Evolutionary conservation across 2,113 vertebrate genomes (phyloP), one percentile per base, ranked within the genome.

Genomic region (Dissostichus mawsoni): DNA sequence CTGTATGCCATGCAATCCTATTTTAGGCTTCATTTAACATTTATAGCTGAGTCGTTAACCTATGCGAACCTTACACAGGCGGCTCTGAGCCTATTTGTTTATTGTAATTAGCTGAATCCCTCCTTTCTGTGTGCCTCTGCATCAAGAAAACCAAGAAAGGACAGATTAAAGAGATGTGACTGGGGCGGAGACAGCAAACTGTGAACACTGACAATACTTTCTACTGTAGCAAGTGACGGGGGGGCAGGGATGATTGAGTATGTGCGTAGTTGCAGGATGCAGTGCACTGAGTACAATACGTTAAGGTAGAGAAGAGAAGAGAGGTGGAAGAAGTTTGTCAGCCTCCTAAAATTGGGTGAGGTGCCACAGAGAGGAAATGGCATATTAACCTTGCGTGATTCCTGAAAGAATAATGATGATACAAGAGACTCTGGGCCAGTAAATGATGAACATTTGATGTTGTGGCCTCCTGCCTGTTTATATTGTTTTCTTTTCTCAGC

Each of bases 21-120:
- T 95, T 94, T 95, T 93, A 91, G 94, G 94, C 90, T 90, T 90
- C 89, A 92, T 92, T 94, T 93, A 94, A 93, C 93, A 93, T 92
- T 94, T 91, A 93, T 91, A 93, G 90, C 88, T 85, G 82, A 90
- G 89, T 92, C 91, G 91, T 94, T 96, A 95, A 94, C 94, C 92
- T 89, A 91, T 94, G 89, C 66, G 68, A 92, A 89, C 86, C 89
- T 89, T 84, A 85, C 83, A 88, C 88, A 89, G 90, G 91, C 81
- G 72, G 85, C 83, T 77, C 87, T 90, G 86, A 92, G 84, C 86
- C 90, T 93, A 94, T 91, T 93, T 94, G 91, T 94, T 92, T 93
- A 91, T 92, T 89, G 85, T 93, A 94, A 95, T 94, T 91, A 93
- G 90, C 81, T 72, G 80, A 74, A 82, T 85, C 69, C 65, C 75